Conservation (phyloP, 2,888 invertebrate genomes). For the Tricholauxania praeusta region DNA sequence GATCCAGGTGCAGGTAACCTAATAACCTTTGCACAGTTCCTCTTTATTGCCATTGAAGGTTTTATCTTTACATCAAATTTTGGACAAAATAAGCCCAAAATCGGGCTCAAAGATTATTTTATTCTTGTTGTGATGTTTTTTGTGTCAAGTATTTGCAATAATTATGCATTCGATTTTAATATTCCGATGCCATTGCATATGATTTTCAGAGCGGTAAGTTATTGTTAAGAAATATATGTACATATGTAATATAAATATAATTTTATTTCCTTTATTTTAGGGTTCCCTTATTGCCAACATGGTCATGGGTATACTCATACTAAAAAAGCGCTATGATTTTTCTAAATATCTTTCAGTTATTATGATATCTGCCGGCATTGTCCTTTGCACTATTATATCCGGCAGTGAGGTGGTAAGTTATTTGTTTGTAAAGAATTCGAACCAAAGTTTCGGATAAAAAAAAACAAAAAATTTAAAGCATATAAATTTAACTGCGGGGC, state of each 20-base stretch:
- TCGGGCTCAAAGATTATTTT: slow-evolving; percentile 84
- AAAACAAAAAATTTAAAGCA: no score
- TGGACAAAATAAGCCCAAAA: slow-evolving; percentile 81
- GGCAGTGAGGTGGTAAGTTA: slow-evolving; percentile 73
- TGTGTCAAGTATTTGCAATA: slow-evolving; percentile 90
- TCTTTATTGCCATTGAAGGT: slow-evolving; percentile 91
- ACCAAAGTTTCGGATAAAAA: background rate
- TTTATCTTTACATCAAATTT: slow-evolving; percentile 87
- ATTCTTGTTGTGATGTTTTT: slow-evolving; percentile 91
- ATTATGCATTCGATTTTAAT: slow-evolving; percentile 95
- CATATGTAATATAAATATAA: background rate
- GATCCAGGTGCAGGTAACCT: slow-evolving; percentile 95
- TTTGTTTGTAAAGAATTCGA: background rate
- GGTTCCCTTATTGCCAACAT: slow-evolving; percentile 97
- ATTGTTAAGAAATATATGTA: background rate
- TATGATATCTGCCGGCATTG: slow-evolving; percentile 94
- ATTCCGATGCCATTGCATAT: slow-evolving; percentile 98
- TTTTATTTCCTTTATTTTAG: slow-evolving; percentile 42
- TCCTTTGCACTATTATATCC: slow-evolving; percentile 90
- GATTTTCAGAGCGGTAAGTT: slow-evolving; percentile 93
- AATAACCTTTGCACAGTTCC: slow-evolving; percentile 94
- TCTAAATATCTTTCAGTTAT: slow-evolving; percentile 91
- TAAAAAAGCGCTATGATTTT: slow-evolving; percentile 84
- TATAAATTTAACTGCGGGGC: no score
- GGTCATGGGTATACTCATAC: slow-evolving; percentile 91